Conservation (phyloP, 1,140 invertebrate genomes). For the Diachasmimorpha longicaudata region DNA sequence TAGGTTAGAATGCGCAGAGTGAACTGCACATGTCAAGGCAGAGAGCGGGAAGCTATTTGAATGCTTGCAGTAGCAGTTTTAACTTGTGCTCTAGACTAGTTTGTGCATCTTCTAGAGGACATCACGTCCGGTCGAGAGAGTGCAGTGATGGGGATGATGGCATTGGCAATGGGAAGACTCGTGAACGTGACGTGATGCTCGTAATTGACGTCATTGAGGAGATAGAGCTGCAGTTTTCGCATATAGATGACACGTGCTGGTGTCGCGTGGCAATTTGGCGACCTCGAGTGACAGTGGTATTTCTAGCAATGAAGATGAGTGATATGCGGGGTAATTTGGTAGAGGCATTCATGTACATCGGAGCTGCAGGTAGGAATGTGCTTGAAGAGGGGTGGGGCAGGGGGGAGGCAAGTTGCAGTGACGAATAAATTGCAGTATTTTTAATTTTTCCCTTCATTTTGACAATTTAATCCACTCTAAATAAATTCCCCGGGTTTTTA, state of each 20-base stretch:
- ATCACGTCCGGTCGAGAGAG: no score
- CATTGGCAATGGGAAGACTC: background rate
- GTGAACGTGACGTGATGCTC: background rate
- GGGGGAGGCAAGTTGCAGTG: no score
- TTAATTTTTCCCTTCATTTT: no score
- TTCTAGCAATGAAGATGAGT: constrained; percentile 11
- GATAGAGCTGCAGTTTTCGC: background rate
- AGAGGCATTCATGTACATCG: background rate
- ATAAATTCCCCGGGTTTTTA: no score
- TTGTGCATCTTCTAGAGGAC: no score
- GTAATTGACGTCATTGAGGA: background rate
- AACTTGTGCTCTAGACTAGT: no score
- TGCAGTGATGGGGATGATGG: background rate
- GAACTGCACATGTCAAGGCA: background rate
- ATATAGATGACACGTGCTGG: background rate
- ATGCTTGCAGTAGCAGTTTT: background rate
- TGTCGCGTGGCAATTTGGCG: background rate
- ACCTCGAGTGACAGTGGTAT: background rate
- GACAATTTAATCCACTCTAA: no score
- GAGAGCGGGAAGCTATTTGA: background rate
- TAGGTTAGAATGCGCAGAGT: background rate
- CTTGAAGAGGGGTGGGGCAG: no score
- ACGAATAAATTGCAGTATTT: no score
- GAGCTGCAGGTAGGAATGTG: no score
- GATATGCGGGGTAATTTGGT: background rate